Evolutionary conservation across 2,797 vertebrate genomes (phyloP).

Genomic region (Phoxinus dragarum): DNA sequence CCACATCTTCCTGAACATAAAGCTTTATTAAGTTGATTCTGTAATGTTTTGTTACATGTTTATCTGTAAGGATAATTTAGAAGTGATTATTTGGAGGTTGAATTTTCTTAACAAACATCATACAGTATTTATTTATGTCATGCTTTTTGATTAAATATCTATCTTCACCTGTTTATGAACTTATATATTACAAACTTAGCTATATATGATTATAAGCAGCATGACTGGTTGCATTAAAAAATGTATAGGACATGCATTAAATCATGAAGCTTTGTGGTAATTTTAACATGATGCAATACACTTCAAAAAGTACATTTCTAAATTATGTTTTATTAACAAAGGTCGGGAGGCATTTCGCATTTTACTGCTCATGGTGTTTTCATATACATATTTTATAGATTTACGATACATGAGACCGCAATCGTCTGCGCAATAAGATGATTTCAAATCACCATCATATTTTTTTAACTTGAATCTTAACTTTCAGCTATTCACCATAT

Average conservation of each 20-base stretch:
- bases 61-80: neutral
- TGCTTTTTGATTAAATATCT: neutral
- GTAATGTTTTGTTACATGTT: neutral
- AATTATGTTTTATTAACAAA: too few species aligned
- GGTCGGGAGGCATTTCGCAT: neutral
- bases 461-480: neutral
- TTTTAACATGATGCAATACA: too few species aligned
- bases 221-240: neutral
- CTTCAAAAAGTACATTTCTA: neutral
- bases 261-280: neutral
- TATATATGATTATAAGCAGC: neutral
- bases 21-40: neutral
- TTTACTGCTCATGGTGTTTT: neutral
- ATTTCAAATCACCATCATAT: neutral
- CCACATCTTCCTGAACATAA: neutral
- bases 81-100: neutral
- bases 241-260: neutral
- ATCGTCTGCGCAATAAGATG: neutral
- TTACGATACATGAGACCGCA: neutral
- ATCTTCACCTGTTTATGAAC: neutral
- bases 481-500: too few species aligned
- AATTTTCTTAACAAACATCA: neutral
- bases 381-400: neutral
- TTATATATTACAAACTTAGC: neutral
- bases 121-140: neutral